phyloP scores from a whole-genome alignment of 2,888 invertebrate species.

The Pediacus dermestoides region DNA sequence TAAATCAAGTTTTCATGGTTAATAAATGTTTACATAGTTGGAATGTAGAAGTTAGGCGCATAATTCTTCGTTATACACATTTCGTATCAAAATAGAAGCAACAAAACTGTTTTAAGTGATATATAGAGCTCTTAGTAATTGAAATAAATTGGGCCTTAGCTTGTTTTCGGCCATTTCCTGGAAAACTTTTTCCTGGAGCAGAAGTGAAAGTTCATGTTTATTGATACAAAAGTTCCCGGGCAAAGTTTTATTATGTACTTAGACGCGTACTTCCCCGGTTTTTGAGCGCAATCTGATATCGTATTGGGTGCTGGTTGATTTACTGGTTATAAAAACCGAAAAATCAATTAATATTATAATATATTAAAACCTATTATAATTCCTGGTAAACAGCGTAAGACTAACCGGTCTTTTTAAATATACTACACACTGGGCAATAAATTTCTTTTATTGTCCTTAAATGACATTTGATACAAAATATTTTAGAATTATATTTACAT shows the following conservation, averaged over 20 bases:
- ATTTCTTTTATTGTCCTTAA: constrained; percentile 24
- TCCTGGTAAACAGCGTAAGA: constrained; percentile 10
- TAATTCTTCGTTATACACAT: constrained; percentile 30
- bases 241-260: constrained; percentile 9
- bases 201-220: constrained; percentile 27
- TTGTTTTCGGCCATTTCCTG: constrained; percentile 22
- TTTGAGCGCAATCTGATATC: no score
- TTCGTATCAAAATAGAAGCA: constrained; percentile 26
- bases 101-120: constrained; percentile 30
- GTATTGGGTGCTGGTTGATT: no score
- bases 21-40: constrained; percentile 13
- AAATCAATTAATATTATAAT: constrained; percentile 22
- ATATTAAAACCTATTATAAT: no score
- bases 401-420: constrained; percentile 16
- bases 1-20: constrained; percentile 11
- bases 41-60: constrained; percentile 12
- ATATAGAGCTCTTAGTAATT: constrained; percentile 29
- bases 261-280: no score
- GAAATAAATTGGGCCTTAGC: constrained; percentile 29
- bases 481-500: constrained; percentile 24
- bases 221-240: constrained; percentile 21
- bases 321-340: not conserved
- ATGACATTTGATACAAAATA: constrained; percentile 26
- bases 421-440: constrained; percentile 18
- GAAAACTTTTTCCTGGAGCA: constrained; percentile 20